These are phyloP conservation scores for Aurelia sp. DNA, from an alignment of 30 jellyfish, hydroid and myxozoan genomes.

Conservation along the genomic window DNA sequence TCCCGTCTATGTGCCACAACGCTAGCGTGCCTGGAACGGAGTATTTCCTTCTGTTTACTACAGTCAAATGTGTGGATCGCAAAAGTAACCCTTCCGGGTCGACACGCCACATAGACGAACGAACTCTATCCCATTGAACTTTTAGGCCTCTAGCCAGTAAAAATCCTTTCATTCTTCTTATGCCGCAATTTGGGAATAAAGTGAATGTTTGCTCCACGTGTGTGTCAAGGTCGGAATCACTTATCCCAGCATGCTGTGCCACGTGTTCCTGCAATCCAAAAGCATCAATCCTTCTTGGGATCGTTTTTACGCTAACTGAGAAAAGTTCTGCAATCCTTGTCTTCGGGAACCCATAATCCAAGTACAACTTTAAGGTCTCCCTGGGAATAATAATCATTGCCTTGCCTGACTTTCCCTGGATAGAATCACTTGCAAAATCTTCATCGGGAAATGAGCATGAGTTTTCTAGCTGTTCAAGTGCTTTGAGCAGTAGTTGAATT, in stretches of 20 bases:
- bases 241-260: not conserved
- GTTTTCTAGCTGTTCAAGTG: not conserved
- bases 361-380: constrained; percentile 36
- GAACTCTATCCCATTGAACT: constrained; percentile 44
- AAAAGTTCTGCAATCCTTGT: constrained; percentile 50
- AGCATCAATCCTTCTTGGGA: constrained; percentile 37
- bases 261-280: constrained; percentile 13
- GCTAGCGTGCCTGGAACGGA: constrained; percentile 53
- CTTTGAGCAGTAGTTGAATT: not conserved
- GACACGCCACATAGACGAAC: constrained; percentile 56
- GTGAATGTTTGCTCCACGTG: not conserved
- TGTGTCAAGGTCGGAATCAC: constrained; percentile 37
- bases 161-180: constrained; percentile 66
- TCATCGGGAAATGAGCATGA: not conserved
- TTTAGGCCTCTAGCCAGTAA: constrained; percentile 36
- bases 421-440: not conserved
- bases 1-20: constrained; percentile 50
- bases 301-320: constrained; percentile 52
- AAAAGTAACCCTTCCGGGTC: constrained; percentile 67
- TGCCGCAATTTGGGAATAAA: constrained; percentile 67
- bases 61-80: constrained; percentile 42
- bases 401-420: constrained; percentile 2
- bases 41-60: constrained; percentile 21
- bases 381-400: constrained; percentile 50
- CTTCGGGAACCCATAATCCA: constrained; percentile 47